Conservation (phyloP, 92 coral and sea anemone species). For the Anthopleura xanthogrammica region DNA sequence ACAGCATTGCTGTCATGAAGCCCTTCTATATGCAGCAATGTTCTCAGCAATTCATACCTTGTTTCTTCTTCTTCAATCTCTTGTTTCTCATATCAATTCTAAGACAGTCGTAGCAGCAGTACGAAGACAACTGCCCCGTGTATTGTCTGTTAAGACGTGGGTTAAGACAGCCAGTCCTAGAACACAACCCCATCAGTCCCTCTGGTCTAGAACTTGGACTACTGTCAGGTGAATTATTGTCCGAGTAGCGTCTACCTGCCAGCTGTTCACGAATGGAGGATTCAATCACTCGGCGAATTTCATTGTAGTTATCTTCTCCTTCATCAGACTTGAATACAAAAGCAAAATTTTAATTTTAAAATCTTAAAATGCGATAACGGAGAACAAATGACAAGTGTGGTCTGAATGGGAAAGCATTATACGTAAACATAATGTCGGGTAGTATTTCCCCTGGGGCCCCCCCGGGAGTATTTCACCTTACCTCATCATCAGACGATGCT, state of each 20-base stretch:
- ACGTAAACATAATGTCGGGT: no score
- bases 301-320: slow-evolving; percentile 71
- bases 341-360: neutral
- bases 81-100: slow-evolving; percentile 45
- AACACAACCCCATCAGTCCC: slow-evolving; percentile 17
- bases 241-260: slow-evolving; percentile 26
- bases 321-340: slow-evolving; percentile 72
- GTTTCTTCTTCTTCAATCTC: slow-evolving; percentile 23
- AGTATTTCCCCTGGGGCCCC: no score
- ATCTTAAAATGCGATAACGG: no score
- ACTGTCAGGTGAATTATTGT: slow-evolving; percentile 31
- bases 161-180: slow-evolving; percentile 34
- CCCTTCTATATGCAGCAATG: neutral
- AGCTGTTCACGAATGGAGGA: slow-evolving; percentile 60
- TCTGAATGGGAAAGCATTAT: no score
- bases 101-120: slow-evolving; percentile 45
- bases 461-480: neutral
- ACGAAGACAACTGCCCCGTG: slow-evolving; percentile 35
- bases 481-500: slow-evolving; percentile 34
- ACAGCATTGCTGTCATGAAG: no score
- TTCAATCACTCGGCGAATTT: slow-evolving; percentile 63
- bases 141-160: slow-evolving; percentile 36
- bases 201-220: slow-evolving; percentile 23
- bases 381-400: no score
- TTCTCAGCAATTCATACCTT: slow-evolving; percentile 1